Evolutionary conservation across 2,797 vertebrate genomes (phyloP).

Genomic region (Xiphophorus birchmanni): DNA sequence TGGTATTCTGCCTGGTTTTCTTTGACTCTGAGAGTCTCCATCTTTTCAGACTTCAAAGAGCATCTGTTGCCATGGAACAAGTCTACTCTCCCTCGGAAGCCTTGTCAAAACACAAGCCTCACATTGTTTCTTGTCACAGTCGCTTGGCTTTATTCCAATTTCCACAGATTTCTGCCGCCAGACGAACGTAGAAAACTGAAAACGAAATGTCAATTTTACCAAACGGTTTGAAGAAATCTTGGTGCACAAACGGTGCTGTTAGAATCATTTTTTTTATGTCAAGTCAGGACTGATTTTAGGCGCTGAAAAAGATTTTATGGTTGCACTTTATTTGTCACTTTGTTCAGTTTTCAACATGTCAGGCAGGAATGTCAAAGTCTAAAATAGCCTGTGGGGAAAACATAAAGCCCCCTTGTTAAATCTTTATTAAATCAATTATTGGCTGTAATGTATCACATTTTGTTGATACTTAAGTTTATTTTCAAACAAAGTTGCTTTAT

Average conservation of each 20-base stretch:
- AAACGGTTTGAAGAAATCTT: neutral
- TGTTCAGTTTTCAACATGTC: neutral
- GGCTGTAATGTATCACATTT: neutral
- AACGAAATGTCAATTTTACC: neutral
- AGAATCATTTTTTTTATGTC: neutral
- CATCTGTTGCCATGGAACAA: slow-evolving; percentile 13
- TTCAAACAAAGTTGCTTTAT: neutral
- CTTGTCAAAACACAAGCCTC: neutral
- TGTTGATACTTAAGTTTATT: neutral
- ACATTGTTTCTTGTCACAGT: slow-evolving; percentile 8
- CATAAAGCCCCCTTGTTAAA: neutral
- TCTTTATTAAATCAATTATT: neutral
- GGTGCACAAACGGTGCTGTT: neutral
- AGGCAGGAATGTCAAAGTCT: neutral
- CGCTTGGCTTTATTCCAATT: neutral
- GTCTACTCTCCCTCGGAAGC: slow-evolving; percentile 2
- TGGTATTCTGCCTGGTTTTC: neutral
- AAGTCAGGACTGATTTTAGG: neutral
- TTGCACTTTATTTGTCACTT: neutral
- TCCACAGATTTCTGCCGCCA: neutral
- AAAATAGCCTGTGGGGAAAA: neutral
- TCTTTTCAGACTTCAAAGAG: slow-evolving; percentile 6
- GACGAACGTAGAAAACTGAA: neutral
- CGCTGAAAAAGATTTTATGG: neutral
- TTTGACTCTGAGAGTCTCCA: neutral